These are phyloP conservation scores for Parthenolecanium corni DNA, from an alignment of 2,888 invertebrate species.

Conservation along the genomic window DNA sequence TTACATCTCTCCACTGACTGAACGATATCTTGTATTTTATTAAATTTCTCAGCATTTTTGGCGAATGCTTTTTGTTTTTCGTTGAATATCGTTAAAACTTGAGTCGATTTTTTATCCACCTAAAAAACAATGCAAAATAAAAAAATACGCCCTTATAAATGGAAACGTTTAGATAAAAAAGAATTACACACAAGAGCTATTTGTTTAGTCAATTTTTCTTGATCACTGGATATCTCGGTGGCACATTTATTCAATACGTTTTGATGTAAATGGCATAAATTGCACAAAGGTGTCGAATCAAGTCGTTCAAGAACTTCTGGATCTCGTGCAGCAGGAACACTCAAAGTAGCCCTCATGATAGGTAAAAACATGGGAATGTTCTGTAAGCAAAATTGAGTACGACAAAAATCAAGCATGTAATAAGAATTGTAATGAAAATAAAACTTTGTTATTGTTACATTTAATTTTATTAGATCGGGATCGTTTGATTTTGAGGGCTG, in stretches of 20 bases:
- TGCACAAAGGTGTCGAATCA: constrained; percentile 56
- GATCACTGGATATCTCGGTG: constrained; percentile 66
- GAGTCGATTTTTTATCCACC: constrained; percentile 61
- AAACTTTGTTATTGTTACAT: too few species aligned
- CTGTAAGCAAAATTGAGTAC: constrained; percentile 39
- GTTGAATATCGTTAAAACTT: constrained; percentile 54
- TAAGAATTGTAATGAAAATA: background rate
- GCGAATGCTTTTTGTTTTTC: constrained; percentile 76
- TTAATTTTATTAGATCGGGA: constrained; percentile 58
- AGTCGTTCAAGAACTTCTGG: constrained; percentile 73
- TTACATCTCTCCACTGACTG: constrained; percentile 72
- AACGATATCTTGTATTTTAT: constrained; percentile 69
- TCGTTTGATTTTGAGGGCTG: constrained; percentile 56
- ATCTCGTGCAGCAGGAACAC: constrained; percentile 68
- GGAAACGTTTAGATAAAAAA: background rate
- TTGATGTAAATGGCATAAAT: constrained; percentile 68
- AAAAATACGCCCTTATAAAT: background rate
- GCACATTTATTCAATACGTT: constrained; percentile 73
- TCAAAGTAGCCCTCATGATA: constrained; percentile 78
- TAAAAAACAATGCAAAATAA: constrained; percentile 36
- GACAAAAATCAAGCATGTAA: constrained; percentile 4
- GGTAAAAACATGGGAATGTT: constrained; percentile 85
- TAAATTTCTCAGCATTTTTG: constrained; percentile 72
- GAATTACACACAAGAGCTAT: constrained; percentile 57
- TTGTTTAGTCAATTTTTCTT: constrained; percentile 58